Conservation (phyloP, 92 coral and sea anemone species). For the Umimayanthus kanabou region DNA sequence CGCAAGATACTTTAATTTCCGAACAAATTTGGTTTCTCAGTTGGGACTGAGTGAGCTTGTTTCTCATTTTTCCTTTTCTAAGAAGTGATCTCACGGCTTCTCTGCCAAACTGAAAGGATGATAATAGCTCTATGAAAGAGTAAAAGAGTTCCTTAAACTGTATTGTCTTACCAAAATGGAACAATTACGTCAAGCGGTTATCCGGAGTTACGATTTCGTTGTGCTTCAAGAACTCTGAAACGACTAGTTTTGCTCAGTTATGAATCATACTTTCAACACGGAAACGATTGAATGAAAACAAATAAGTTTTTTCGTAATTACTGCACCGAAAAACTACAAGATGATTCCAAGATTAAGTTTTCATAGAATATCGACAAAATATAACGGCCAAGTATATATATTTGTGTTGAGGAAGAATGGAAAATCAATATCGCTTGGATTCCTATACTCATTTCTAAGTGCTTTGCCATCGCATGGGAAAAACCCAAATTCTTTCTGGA, state of each 20-base stretch:
- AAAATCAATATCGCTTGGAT: background rate
- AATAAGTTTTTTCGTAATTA: background rate
- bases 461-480: background rate
- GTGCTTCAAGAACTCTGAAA: conserved; percentile 39
- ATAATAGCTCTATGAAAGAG: background rate
- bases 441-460: background rate
- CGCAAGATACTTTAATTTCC: too few species aligned
- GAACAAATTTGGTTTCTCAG: too few species aligned
- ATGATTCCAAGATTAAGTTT: background rate
- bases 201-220: background rate
- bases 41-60: background rate
- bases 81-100: too few species aligned
- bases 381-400: background rate
- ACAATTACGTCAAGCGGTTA: conserved; percentile 5
- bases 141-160: background rate
- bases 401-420: background rate
- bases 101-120: too few species aligned
- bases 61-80: background rate
- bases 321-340: background rate
- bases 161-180: background rate
- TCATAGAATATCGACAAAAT: too few species aligned
- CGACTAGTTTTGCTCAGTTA: background rate
- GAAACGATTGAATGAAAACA: background rate
- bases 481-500: too few species aligned
- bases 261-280: conserved; percentile 16